A percentile compares a stretch with the other conserved stretches of the same genome.
These are phyloP conservation scores for Urocitellus parryii DNA, from an alignment of 2,113 vertebrate species.

Conservation along the genomic window DNA sequence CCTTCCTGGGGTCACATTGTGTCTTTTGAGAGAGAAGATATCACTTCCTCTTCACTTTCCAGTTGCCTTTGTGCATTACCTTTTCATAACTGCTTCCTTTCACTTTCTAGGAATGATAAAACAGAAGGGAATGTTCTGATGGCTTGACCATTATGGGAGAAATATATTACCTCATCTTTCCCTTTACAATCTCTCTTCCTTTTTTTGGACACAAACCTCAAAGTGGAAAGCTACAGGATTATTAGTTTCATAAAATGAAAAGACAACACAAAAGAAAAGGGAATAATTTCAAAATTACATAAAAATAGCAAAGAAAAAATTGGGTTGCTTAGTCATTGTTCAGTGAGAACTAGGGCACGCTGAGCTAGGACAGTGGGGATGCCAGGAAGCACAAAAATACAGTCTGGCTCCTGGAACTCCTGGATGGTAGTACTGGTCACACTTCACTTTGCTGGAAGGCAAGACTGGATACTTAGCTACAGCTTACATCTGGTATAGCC, in stretches of 20 bases:
- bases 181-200: background rate
- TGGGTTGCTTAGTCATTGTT: background rate
- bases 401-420: background rate
- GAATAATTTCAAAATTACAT: background rate
- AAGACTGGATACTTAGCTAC: background rate
- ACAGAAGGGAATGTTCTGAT: background rate
- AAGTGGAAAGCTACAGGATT: background rate
- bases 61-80: background rate
- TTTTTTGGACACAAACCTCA: background rate
- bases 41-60: slow-evolving; percentile 5
- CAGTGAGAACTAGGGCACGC: background rate
- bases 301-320: background rate
- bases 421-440: no score
- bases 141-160: background rate
- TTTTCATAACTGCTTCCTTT: background rate
- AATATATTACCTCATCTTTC: background rate
- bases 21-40: background rate
- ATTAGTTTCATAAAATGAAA: background rate
- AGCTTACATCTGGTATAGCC: background rate
- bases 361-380: background rate
- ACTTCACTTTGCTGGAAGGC: background rate
- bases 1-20: background rate
- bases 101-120: slow-evolving; percentile 16
- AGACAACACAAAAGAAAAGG: background rate
- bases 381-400: background rate